These are phyloP conservation scores for Lissocephala sabroskyi DNA, from an alignment of 2,888 invertebrate species.

Conservation along the genomic window DNA sequence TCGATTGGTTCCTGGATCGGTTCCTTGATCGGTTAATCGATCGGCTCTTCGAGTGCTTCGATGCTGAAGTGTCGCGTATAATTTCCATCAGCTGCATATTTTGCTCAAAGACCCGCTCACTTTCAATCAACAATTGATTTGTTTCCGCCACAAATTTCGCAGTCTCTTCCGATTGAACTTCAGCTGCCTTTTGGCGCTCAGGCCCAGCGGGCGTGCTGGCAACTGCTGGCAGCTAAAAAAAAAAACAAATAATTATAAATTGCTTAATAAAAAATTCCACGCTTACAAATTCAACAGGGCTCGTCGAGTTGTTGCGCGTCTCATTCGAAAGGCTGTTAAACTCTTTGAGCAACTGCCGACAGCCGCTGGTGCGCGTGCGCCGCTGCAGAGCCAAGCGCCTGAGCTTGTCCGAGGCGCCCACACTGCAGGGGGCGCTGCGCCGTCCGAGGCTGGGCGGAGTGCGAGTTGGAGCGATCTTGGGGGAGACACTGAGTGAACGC, in stretches of 20 bases:
- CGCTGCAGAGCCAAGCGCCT: not conserved
- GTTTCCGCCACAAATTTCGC: no score
- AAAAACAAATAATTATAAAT: not conserved
- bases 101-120: no score
- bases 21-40: no score
- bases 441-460: not conserved
- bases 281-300: conserved; percentile 2
- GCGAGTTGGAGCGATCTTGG: not conserved
- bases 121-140: no score
- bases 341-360: not conserved
- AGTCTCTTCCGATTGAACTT: not conserved
- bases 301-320: not conserved
- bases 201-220: conserved; percentile 21
- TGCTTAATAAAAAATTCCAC: conserved; percentile 12
- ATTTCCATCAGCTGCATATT: no score
- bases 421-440: not conserved
- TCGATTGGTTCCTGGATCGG: no score
- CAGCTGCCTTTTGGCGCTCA: no score
- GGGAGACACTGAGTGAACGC: not conserved
- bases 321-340: not conserved
- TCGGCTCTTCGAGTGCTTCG: not conserved
- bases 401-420: not conserved
- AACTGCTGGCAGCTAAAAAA: conserved; percentile 10
- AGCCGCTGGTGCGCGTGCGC: not conserved
- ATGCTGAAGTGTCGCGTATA: not conserved